Conservation (phyloP, 2,888 invertebrate genomes). For the Priocnemis perturbator region DNA sequence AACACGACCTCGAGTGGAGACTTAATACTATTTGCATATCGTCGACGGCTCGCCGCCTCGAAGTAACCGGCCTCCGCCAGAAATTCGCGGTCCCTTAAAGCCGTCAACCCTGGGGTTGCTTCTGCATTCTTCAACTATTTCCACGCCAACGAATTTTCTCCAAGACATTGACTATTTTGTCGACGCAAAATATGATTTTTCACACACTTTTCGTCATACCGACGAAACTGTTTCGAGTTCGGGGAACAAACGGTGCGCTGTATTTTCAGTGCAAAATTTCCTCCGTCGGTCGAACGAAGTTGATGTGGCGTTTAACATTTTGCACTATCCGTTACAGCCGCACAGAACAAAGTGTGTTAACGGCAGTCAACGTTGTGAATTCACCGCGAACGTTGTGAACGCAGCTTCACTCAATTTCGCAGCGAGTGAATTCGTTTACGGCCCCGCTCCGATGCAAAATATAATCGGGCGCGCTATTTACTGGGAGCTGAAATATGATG, state of each 20-base stretch:
- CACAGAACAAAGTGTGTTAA: too few relatives aligned
- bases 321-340: background rate
- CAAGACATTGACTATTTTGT: too few relatives aligned
- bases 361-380: background rate
- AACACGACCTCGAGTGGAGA: conserved; percentile 34
- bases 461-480: conserved; percentile 31
- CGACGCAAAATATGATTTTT: too few relatives aligned
- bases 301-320: too few relatives aligned
- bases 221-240: too few relatives aligned
- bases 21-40: conserved; percentile 70
- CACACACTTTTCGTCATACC: too few relatives aligned
- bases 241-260: too few relatives aligned
- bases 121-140: background rate
- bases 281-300: too few relatives aligned
- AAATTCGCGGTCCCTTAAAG: background rate
- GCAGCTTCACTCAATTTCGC: background rate
- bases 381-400: background rate
- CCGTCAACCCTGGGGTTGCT: background rate
- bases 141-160: too few relatives aligned
- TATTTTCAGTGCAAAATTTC: too few relatives aligned
- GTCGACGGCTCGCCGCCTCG: conserved; percentile 31
- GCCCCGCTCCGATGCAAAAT: conserved; percentile 8
- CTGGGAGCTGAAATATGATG: conserved; percentile 27
- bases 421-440: background rate
- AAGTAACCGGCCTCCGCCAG: conserved; percentile 27